Base-by-base conservation (phyloP, 2,797 vertebrate species). In the Arctocebus calabarensis region DNA sequence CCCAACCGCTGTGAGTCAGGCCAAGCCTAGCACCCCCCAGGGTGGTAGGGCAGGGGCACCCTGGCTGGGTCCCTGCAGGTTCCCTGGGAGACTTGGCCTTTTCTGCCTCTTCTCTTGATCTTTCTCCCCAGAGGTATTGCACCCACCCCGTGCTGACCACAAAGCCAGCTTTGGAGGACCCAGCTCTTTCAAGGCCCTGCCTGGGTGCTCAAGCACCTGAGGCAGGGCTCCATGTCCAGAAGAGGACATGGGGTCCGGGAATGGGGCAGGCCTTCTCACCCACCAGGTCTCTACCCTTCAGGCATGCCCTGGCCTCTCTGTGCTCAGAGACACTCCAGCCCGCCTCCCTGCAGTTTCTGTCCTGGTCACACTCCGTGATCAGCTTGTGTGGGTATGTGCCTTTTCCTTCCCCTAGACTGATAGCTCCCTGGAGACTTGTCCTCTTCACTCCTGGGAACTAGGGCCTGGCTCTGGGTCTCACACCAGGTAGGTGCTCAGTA, bases 1-100 rank as follows among this genome's bases (percentile, higher is more conserved):
- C 57, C 48, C 17, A 22, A 11, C 2, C 55, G 37, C 62, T 1
- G 23, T 12, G 48, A 59, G 22, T 27, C 17, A 70, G 32, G 20
- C 45, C 12, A 52, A 25, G 34, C 22, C 57, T 34, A 45, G 57
- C 64, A 37, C 43, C 13, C 70, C 55, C 62, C 48, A 45, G 64
- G 34, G 68, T 3, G 40, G 34, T 11, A 11, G 29, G 17, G 19
- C 59, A 22, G 22, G 68, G 14, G 37, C 23, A 3, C 70, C 40
- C 7, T 40, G 22, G 61, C 1, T 5, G 19, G 23, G 81, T 16
- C 45, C 16, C 5, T 14, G 16, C 1, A 0, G 6, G 17, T 9
- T 7, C 55, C 10, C 78, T 17, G 40, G 64, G 59, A 74, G 16
- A n/a, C 57, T 55, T 19, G 34, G 22, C 23, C 34, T 81, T 34